Evolutionary conservation across 2,797 vertebrate genomes (phyloP), one percentile per base, ranked within the genome.

Genomic region (Enteromius anoplus): DNA sequence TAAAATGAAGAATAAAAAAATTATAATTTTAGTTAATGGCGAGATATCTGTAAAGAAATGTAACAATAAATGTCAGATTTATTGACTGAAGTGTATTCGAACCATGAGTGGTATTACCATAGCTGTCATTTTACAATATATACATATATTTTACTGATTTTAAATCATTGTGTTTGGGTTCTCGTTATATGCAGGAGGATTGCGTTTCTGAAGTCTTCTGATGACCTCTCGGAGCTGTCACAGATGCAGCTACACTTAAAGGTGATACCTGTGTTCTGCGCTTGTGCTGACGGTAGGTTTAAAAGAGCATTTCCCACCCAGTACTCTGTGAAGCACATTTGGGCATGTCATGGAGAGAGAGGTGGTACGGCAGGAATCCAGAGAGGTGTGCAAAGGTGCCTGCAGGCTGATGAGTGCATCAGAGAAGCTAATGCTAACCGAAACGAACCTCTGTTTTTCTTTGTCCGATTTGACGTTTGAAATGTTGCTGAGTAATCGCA

Each of bases 311-410:
- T 85, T 82, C 82, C 90, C 91, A 88, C 90, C 88, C 86, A 91
- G 90, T 89, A 49, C 55, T 91, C 88, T 88, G 92, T 91, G 86
- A 90, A 91, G 86, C 90, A 88, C 89, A 90, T 92, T 91, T 89
- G 88, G 86, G 83, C 87, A 87, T 37, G 89, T 92, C 92, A 88
- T 89, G 91, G 91, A 89, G 90, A 82, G 86, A 88, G 87, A 85
- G 80, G 79, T 91, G 85, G 82, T 91, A 93, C 91, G 88, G 84
- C 79, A 87, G 91, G 91, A 93, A 93, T 94, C 89, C 85, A 89
- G 88, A 87, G 87, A 91, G 89, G 90, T 90, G 89, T 88, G 88
- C 81, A 84, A 84, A 88, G 83, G 85, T 88, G 85, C 92, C 91
- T 86, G 83, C 78, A 90, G 92, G 92, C 80, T 62, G 71, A 84